Percentiles rank a stretch among this genome's conserved stretches.
Evolutionary conservation across 2,113 vertebrate genomes (phyloP).

Genomic region (Chloroceryle aenea): DNA sequence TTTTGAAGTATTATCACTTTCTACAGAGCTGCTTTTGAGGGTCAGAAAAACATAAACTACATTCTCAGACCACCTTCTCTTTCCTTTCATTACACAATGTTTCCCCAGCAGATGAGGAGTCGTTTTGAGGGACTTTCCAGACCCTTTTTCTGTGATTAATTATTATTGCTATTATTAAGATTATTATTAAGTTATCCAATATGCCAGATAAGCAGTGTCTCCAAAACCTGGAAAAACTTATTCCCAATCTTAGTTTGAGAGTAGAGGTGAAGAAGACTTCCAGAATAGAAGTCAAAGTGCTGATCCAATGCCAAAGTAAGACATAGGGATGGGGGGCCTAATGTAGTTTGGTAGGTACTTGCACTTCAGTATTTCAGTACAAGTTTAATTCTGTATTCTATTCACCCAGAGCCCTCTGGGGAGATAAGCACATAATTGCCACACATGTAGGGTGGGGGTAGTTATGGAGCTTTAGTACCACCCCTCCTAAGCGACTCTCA

Average conservation of each 20-base stretch:
- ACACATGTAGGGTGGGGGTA: background rate
- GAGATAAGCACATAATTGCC: background rate
- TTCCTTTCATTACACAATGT: background rate
- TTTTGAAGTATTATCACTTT: slow-evolving; percentile 31
- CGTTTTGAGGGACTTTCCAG: background rate
- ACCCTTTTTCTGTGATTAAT: background rate
- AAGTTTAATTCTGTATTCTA: background rate
- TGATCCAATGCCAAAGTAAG: background rate
- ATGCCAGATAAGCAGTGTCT: background rate
- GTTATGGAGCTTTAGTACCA: background rate
- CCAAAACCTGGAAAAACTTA: background rate
- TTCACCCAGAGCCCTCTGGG: background rate
- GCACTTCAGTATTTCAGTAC: background rate
- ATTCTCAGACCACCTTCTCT: background rate
- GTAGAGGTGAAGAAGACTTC: background rate
- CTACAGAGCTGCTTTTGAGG: background rate
- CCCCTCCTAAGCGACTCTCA: background rate
- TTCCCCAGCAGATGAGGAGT: background rate
- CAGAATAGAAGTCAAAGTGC: background rate
- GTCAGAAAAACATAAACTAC: background rate
- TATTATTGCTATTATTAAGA: too few relatives aligned
- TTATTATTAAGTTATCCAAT: background rate
- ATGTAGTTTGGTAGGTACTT: background rate
- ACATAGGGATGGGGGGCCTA: background rate
- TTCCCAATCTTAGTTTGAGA: background rate